Base-by-base conservation (phyloP, 2,888 invertebrate genomes). In the Cordilura impudica region DNA sequence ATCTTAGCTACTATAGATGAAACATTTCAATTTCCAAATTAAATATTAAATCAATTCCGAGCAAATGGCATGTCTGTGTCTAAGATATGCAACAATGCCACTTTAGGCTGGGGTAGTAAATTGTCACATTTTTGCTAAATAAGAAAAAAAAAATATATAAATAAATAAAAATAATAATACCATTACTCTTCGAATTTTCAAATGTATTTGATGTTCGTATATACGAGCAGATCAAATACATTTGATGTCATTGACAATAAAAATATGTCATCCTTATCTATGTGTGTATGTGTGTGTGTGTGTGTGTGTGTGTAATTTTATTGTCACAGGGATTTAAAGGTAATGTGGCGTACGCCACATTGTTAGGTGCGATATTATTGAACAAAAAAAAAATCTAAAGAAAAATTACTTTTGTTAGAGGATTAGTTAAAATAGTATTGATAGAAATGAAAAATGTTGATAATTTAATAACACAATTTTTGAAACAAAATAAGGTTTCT, bases 251-350 rank as follows among this genome's bases (percentile, higher is more conserved):
- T 7, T 82, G 81, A 78, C 72, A 71, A 69, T 66, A 73, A 63
- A 69, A 39, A 39, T 71, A 54, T 75, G 60, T 51, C 12, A 29
- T 51, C 61, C 61, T 78, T 43, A 61, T 29, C 29, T 21, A 29
- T 18, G 18, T 39, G 14, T 43, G 35, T n/a, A 39, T 4, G 4
- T n/a, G 39, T 45, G 16, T 29, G 4, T 56, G 1, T 54, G n/a
- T 54, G 16, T 39, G 29, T 74, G 31, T 63, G 19, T 21, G 49
- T 67, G 49, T 47, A 71, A 69, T 75, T 77, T 66, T 77, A 67
- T 78, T 77, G 78, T 78, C 77, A 72, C 56, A 53, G 58, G 80
- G 73, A 78, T 78, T 78, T 78, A 63, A 69, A 18, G n/a, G 31
- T 26, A 73, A 73, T 69, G 35, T 39, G 35, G 14, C 35, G n/a